Evolutionary conservation across 2,113 vertebrate species (phyloP).

Genomic region (Oxyruncus cristatus): DNA sequence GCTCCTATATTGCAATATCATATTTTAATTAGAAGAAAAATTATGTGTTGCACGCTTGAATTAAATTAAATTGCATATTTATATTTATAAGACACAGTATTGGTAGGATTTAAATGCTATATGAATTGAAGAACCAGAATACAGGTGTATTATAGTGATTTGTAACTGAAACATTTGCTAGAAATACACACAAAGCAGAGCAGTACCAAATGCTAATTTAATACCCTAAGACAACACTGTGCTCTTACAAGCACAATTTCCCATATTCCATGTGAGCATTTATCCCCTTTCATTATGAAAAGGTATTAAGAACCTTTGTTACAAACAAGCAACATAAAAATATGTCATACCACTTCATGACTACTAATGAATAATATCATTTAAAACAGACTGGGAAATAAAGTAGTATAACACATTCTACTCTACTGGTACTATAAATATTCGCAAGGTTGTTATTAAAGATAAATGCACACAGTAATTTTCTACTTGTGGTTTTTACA

Average conservation of each 20-base stretch:
- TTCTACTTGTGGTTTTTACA: constrained; percentile 61
- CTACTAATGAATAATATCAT: constrained; percentile 57
- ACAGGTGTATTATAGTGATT: constrained; percentile 53
- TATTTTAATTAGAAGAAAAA: constrained; percentile 46
- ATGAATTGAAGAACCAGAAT: constrained; percentile 32
- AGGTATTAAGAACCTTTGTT: constrained; percentile 27
- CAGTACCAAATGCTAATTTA: constrained; percentile 51
- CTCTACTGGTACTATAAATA: constrained; percentile 56
- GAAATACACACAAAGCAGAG: constrained; percentile 29
- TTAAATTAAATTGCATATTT: constrained; percentile 61
- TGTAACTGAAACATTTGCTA: constrained; percentile 34
- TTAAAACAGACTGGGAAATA: constrained; percentile 53
- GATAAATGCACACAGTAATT: constrained; percentile 65
- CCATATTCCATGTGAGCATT: not conserved
- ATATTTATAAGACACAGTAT: constrained; percentile 33
- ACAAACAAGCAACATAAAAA: constrained; percentile 54
- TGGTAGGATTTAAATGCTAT: constrained; percentile 36
- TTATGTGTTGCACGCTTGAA: constrained; percentile 40
- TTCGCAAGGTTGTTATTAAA: constrained; percentile 62
- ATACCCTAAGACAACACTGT: constrained; percentile 15
- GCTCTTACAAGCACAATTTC: not conserved
- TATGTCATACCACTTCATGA: constrained; percentile 35
- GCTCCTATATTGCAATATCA: not conserved
- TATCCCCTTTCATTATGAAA: constrained; percentile 46
- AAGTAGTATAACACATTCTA: constrained; percentile 46